phyloP scores from a whole-genome alignment of 1,140 invertebrate species.

The Hycleus phaleratus region DNA sequence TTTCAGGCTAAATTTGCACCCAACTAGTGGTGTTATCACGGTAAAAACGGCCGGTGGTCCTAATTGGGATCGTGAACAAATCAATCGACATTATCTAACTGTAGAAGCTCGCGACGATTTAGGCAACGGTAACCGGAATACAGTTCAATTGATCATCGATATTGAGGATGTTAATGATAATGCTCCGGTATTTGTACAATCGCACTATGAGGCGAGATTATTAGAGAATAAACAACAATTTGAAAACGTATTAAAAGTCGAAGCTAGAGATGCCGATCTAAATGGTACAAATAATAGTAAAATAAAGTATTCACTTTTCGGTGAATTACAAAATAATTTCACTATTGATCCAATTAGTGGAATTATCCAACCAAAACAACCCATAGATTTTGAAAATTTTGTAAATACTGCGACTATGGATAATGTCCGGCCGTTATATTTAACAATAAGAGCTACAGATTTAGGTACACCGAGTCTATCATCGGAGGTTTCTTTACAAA shows the following conservation, averaged over 20 bases:
- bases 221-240: conserved; percentile 75
- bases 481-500: conserved; percentile 63
- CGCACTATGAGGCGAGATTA: conserved; percentile 74
- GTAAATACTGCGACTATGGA: conserved; percentile 46
- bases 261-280: conserved; percentile 79
- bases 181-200: conserved; percentile 70
- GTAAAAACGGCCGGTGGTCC: conserved; percentile 65
- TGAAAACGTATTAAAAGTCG: conserved; percentile 64
- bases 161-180: conserved; percentile 88
- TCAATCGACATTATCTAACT: conserved; percentile 80
- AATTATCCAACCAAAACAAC: conserved; percentile 54
- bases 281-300: conserved; percentile 83
- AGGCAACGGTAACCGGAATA: conserved; percentile 79
- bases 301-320: conserved; percentile 68
- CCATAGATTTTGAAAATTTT: conserved; percentile 74
- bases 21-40: conserved; percentile 72
- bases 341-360: conserved; percentile 69
- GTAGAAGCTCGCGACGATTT: conserved; percentile 85
- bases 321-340: conserved; percentile 70
- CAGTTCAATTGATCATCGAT: conserved; percentile 76
- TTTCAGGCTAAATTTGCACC: conserved; percentile 71
- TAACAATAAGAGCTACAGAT: conserved; percentile 73
- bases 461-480: conserved; percentile 67
- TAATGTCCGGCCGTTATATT: conserved; percentile 61
- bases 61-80: conserved; percentile 80